Conservation (phyloP, 2,888 invertebrate species). For the Pilophorus perplexus region DNA sequence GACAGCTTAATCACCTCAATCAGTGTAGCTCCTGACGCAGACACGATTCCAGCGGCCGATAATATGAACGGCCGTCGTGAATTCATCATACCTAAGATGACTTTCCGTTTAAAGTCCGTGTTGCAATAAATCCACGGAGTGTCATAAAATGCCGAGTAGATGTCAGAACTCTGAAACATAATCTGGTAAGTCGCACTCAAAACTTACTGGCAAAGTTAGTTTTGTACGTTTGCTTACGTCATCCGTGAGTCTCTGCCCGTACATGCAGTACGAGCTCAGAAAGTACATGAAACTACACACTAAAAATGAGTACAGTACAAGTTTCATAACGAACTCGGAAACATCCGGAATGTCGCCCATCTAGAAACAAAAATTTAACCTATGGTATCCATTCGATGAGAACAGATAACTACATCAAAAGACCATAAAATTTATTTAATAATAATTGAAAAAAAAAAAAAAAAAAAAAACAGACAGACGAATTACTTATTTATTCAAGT, state of each 20-base stretch:
- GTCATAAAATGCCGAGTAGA: slow-evolving; percentile 10
- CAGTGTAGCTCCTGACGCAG: slow-evolving; percentile 1
- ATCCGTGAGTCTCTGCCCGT: neutral
- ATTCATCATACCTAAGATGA: neutral
- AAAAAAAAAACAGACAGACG: too few relatives aligned
- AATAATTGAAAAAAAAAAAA: neutral
- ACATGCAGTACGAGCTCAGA: neutral
- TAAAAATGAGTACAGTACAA: neutral
- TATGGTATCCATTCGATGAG: too few relatives aligned
- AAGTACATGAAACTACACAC: neutral
- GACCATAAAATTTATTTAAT: too few relatives aligned
- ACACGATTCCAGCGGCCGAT: neutral
- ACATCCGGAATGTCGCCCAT: neutral
- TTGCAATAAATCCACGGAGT: neutral
- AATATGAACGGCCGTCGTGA: neutral
- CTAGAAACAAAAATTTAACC: neutral
- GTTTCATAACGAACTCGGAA: neutral
- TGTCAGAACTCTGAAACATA: neutral
- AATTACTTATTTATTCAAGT: too few relatives aligned
- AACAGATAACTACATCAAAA: too few relatives aligned
- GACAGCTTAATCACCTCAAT: neutral
- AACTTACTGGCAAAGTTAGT: neutral
- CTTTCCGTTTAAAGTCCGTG: neutral
- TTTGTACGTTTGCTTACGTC: neutral
- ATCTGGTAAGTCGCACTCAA: neutral